Conservation (phyloP, 1,140 invertebrate species). For the Drosophila littoralis region DNA sequence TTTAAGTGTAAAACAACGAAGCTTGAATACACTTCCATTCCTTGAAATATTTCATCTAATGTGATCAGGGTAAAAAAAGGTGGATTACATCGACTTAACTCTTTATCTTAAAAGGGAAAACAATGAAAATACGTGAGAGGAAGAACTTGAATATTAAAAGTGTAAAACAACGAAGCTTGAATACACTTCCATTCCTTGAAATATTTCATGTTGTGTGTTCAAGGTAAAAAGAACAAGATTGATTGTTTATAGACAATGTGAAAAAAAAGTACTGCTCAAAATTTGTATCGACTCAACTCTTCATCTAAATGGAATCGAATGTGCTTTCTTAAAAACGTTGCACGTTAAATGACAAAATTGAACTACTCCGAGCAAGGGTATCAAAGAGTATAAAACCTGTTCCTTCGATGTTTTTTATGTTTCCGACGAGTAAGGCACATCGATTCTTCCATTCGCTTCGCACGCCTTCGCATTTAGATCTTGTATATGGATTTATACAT, state of each 20-base stretch:
- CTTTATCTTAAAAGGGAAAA: conserved; percentile 20
- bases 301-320: neutral
- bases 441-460: conserved; percentile 38
- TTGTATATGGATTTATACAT: conserved; percentile 15
- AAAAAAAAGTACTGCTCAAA: too few relatives aligned
- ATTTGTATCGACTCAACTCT: too few relatives aligned
- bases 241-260: too few relatives aligned
- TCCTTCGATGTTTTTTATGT: conserved; percentile 5
- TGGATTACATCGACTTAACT: too few relatives aligned
- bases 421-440: conserved; percentile 28
- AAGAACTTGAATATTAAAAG: neutral
- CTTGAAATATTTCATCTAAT: too few relatives aligned
- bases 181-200: neutral
- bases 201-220: too few relatives aligned
- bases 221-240: too few relatives aligned
- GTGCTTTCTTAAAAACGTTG: neutral
- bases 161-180: neutral
- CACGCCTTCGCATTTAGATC: conserved; percentile 33
- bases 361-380: neutral
- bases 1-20: neutral
- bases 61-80: too few relatives aligned
- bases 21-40: neutral
- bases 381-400: conserved; percentile 15
- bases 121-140: neutral
- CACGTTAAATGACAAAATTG: neutral